Conservation (phyloP, 2,888 invertebrate genomes). For the Drosophila nr. medialis region DNA sequence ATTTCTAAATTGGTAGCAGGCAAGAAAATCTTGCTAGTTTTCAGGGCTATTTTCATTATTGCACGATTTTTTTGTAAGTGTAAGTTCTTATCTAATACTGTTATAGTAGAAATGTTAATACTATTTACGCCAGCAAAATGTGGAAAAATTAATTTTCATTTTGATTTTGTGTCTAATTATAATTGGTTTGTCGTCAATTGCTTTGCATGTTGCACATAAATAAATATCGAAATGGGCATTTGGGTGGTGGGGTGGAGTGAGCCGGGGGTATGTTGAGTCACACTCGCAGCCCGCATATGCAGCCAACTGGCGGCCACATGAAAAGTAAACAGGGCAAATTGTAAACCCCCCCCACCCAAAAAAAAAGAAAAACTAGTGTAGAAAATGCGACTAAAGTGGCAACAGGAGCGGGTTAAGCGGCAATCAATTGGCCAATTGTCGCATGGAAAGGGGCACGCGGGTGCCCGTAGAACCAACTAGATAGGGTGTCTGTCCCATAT, state of each 20-base stretch:
- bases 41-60: neutral
- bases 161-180: constrained; percentile 81
- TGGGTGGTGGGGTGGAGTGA: neutral
- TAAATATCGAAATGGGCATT: constrained; percentile 78
- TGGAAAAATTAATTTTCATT: constrained; percentile 62
- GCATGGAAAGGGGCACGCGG: constrained; percentile 43
- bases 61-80: neutral
- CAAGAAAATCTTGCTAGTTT: neutral
- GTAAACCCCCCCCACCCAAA: constrained; percentile 32
- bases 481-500: constrained; percentile 55
- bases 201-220: constrained; percentile 84
- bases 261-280: neutral
- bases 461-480: constrained; percentile 62
- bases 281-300: constrained; percentile 60
- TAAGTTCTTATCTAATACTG: neutral
- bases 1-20: neutral
- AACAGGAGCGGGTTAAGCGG: constrained; percentile 69
- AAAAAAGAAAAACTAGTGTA: constrained; percentile 10
- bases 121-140: neutral
- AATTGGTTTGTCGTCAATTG: constrained; percentile 82
- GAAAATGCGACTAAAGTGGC: constrained; percentile 44
- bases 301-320: constrained; percentile 55
- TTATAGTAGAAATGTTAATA: neutral
- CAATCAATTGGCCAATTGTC: constrained; percentile 55
- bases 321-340: constrained; percentile 49